Conservation (phyloP, 2,888 invertebrate genomes). For the Pterobdella sp. region DNA sequence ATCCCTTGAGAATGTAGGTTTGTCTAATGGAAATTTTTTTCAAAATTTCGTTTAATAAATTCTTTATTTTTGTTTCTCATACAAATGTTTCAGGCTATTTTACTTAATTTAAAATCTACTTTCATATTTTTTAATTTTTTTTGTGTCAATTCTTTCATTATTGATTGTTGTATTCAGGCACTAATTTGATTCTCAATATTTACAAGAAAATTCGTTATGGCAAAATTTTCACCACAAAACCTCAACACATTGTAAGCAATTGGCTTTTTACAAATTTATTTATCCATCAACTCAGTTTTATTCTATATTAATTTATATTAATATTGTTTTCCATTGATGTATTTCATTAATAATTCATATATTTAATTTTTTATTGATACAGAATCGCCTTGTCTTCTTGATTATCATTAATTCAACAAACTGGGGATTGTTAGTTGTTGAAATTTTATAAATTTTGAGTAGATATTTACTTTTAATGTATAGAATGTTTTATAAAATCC, state of each 20-base stretch:
- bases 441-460: neutral
- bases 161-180: constrained; percentile 21
- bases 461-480: neutral
- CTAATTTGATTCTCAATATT: neutral
- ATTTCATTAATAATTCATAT: neutral
- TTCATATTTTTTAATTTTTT: no score
- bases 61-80: no score
- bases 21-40: no score
- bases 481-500: no score
- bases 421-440: constrained; percentile 49
- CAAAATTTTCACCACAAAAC: neutral
- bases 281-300: constrained; percentile 5
- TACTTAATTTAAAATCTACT: no score
- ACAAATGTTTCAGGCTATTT: no score
- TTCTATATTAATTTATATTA: constrained; percentile 8
- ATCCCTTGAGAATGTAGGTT: no score
- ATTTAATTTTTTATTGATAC: constrained; percentile 34
- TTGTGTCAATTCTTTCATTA: no score
- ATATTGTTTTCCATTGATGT: neutral
- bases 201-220: neutral
- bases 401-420: constrained; percentile 50
- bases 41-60: no score
- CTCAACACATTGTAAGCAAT: neutral
- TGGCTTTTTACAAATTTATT: neutral
- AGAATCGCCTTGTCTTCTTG: constrained; percentile 54